Base-by-base conservation (phyloP, 2,888 invertebrate genomes). In the Adelphocoris suturalis region DNA sequence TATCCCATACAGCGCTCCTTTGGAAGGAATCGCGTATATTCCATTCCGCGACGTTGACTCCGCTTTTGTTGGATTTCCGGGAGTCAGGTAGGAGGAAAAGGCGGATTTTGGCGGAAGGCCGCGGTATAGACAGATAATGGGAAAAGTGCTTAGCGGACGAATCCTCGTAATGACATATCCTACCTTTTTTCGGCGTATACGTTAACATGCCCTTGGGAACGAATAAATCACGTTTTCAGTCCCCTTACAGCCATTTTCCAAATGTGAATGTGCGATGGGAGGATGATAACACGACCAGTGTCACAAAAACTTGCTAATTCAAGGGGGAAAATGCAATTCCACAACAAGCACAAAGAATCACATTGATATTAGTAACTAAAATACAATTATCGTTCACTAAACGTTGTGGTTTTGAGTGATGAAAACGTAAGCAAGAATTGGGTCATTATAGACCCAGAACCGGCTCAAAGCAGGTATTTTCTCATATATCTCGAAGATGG, bases 41-140 rank as follows among this genome's bases (percentile, higher is more conserved):
- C 86, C 86, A 75, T 86, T 86, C 86, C 86, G 75, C 86, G 86
- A 75, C 75, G 86, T 75, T 86, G 86, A 86, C 86, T 86, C 75
- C 27, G 75, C 86, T 86, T 86, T 86, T 85, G 85, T 86, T 46
- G 86, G 82, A 16, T 37, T 37, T 37, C 37, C 37, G 37, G 37
- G 37, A 37, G 37, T 37, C 1, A 4, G 16, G 12, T 14, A 19
- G 13, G 27, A 14, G 27, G 82, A 23, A 48, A 7, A 37, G 37
- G 37, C 37, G 37, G 37, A 37, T 37, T 55, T 82, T 82, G 52
- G 27, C 82, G 27, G 19, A 52, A 52, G 48, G 52, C 47, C 52
- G 82, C 52, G 82, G 47, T 82, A 82, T 47, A 55, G 52, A 28
- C 82, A 19, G 82, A 82, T 82, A 82, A 82, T 48, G 82, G 27